Evolutionary conservation across 1,140 invertebrate genomes (phyloP).

Genomic region (Heterodera schachtii): DNA sequence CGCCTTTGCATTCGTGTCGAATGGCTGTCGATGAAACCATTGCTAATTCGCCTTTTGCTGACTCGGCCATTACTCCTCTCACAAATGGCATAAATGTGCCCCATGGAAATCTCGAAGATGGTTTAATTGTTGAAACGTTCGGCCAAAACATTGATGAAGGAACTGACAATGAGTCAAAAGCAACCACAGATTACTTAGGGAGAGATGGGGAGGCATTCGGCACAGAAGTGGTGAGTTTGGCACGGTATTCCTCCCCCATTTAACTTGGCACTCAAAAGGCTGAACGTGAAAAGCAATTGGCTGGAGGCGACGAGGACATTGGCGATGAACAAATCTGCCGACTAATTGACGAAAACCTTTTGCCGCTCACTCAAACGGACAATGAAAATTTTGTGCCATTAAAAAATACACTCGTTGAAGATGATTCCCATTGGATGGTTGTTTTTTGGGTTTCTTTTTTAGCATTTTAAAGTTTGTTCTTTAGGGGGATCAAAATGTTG

Average conservation of each 20-base stretch:
- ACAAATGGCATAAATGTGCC: no score
- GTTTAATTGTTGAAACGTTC: background rate
- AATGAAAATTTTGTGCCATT: background rate
- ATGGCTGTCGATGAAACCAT: background rate
- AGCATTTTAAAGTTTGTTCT: background rate
- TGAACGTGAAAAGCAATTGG: background rate
- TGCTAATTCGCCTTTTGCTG: background rate
- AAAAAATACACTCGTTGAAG: background rate
- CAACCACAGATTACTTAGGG: background rate
- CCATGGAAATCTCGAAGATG: background rate
- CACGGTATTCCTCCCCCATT: background rate
- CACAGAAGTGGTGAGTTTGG: background rate
- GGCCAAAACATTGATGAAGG: background rate
- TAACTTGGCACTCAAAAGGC: background rate
- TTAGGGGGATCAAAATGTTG: background rate
- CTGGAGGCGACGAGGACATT: background rate
- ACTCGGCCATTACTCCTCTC: background rate
- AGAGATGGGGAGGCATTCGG: background rate
- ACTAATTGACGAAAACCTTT: background rate
- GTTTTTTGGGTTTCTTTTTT: background rate
- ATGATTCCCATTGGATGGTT: background rate
- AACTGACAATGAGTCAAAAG: background rate
- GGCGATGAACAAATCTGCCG: background rate
- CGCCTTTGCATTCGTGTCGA: background rate
- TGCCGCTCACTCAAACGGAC: background rate